Evolutionary conservation across 2,888 invertebrate species (phyloP).

Genomic region (Ecdyonurus torrentis): DNA sequence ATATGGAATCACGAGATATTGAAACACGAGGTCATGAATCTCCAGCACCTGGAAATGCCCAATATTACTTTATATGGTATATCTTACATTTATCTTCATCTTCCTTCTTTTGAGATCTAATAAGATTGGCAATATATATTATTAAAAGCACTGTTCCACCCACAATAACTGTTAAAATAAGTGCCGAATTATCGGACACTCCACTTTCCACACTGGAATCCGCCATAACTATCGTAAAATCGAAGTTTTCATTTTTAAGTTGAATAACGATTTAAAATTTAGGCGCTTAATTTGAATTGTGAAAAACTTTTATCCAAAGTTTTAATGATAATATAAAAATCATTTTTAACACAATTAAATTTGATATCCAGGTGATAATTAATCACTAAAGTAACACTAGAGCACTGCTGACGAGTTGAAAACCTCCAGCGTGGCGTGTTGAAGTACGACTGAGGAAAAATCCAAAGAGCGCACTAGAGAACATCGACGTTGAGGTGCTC

Average conservation of each 20-base stretch:
- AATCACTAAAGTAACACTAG: neutral
- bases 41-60: neutral
- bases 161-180: slow-evolving; percentile 14
- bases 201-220: slow-evolving; percentile 11
- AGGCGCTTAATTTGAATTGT: neutral
- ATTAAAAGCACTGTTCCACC: slow-evolving; percentile 13
- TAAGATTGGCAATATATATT: slow-evolving; percentile 14
- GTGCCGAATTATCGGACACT: slow-evolving; percentile 11
- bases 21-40: neutral
- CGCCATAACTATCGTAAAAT: slow-evolving; percentile 9
- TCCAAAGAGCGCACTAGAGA: neutral
- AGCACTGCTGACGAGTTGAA: neutral
- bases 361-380: neutral
- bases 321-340: too few relatives aligned
- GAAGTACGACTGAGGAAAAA: neutral
- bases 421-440: neutral
- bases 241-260: neutral
- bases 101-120: slow-evolving; percentile 11
- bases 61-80: neutral
- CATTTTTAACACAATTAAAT: too few relatives aligned
- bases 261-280: neutral
- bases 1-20: neutral
- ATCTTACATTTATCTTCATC: slow-evolving; percentile 14
- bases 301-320: neutral
- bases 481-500: neutral